Base-by-base conservation (phyloP, 2,888 invertebrate genomes). In the Nematopogon swammerdamellus region DNA sequence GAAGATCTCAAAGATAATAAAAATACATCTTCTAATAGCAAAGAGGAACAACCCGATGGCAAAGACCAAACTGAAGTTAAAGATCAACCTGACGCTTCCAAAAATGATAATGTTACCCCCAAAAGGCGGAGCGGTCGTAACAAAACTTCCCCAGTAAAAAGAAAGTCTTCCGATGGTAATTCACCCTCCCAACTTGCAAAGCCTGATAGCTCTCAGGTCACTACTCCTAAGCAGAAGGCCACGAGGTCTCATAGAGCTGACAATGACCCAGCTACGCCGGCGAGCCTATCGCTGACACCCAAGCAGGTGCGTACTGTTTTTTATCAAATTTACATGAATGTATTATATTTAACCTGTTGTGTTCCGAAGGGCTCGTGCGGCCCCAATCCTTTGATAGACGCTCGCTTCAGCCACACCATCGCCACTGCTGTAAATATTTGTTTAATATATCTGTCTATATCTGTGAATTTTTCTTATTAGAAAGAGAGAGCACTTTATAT, bases 201-300 rank as follows among this genome's bases (percentile, higher is more conserved):
- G n/a, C 4, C 36, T 36, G n/a, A 36, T 36, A 36, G 6, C 47
- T 30, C 18, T 17, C 46, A 53, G 17, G 46, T 51, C 19, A 29
- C 45, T 4, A 52, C 54, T 8, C 52, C 50, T 4, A 54, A 53
- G 44, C 44, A 51, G 3, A 51, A 49, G 6, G 49, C 49, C 16
- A 51, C 17, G 18, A 36, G n/a, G 36, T 36, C 36, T 19, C 42
- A 19, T 19, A 42, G 20, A 51, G 49, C 46, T 46, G 47, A 5
- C 18, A 19, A 18, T 19, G 42, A 16, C 19, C 50, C 16, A 3
- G 3, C 36, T 3, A 36, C 3, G 3, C 36, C 25, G 45, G 49
- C 51, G 18, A 18, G 19, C 14, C 63, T 55, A 53, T 65, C 61
- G 52, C 54, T 70, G 49, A 72, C 75, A 11, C 72, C 72, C 0